Base-by-base conservation (phyloP, 53 echinoderm and acorn worm genomes). In the Henricia sp. region DNA sequence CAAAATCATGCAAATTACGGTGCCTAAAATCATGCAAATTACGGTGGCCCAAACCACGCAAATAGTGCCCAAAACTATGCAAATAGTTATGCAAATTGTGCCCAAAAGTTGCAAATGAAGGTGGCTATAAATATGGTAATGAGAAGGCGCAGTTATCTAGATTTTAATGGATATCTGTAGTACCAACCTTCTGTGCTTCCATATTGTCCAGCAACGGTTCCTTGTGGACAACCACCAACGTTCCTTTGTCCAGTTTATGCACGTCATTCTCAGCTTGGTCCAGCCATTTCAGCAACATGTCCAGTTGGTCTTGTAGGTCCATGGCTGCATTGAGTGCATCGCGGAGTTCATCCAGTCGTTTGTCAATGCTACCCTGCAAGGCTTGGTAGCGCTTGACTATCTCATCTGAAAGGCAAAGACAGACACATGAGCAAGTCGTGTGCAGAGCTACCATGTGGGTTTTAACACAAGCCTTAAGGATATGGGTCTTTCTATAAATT, bases 181-280 rank as follows among this genome's bases (percentile, higher is more conserved):
- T 28, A 35, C 91, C 48, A 6, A 99, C 99, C 94, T 92, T 90
- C 53, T 92, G 90, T 23, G 86, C 75, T 63, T 99, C 95, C 21
- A 53, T 50, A 40, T 90, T 95, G 24, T 95, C 99, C 60, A 91
- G 84, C 52, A 99, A 83, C 10, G 99, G 92, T 69, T 99, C 99
- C 37, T 92, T 95, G 84, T 99, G 95, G 44, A 94, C 88, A 37
- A 91, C 82, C 39, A 99, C 71, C 66, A 92, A 67, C 2, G 99
- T 92, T 68, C 92, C 94, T 33, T 92, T 90, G 71, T 95, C 95
- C 74, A 96, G 88, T 83, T 93, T 96, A 70, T 96, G 91, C 6
- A 77, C 86, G 53, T 96, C 91, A 55, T 87, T 91, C 87, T 96
- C 96, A 5, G 91, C 96, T 64, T 96, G 86, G 84, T 93, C 93